Percentiles rank a stretch among this genome's conserved stretches.
phyloP scores from a whole-genome alignment of 2,888 invertebrate genomes.

The Harpalus rufipes region DNA sequence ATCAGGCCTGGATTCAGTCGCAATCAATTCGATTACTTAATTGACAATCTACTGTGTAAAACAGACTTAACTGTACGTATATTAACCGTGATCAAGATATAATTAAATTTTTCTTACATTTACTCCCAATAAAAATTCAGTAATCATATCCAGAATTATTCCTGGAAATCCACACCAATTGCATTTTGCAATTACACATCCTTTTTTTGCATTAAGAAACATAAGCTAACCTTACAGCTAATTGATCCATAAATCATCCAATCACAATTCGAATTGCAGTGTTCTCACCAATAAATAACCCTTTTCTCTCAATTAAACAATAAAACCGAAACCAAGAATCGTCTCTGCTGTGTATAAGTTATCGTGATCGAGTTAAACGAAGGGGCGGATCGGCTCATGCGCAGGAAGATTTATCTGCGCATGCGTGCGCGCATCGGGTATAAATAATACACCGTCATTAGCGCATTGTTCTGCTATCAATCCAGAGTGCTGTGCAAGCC shows the following conservation, averaged over 20 bases:
- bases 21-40: no score
- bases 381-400: conserved; percentile 55
- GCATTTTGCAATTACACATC: background rate
- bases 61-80: no score
- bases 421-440: conserved; percentile 32
- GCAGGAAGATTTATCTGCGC: conserved; percentile 52
- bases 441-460: conserved; percentile 60
- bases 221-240: background rate
- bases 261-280: conserved; percentile 29
- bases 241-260: conserved; percentile 31
- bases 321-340: conserved; percentile 33
- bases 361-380: conserved; percentile 61
- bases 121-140: no score
- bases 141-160: no score
- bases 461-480: conserved; percentile 61
- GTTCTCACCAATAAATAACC: conserved; percentile 40
- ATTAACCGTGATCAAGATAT: no score
- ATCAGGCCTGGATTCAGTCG: no score
- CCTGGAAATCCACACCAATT: background rate
- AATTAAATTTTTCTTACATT: no score
- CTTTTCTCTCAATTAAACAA: conserved; percentile 45
- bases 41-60: no score
- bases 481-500: conserved; percentile 35
- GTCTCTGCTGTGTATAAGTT: conserved; percentile 25
- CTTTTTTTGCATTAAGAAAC: background rate